Base-by-base conservation (phyloP, 2,888 invertebrate genomes). In the Atethmia centrago region DNA sequence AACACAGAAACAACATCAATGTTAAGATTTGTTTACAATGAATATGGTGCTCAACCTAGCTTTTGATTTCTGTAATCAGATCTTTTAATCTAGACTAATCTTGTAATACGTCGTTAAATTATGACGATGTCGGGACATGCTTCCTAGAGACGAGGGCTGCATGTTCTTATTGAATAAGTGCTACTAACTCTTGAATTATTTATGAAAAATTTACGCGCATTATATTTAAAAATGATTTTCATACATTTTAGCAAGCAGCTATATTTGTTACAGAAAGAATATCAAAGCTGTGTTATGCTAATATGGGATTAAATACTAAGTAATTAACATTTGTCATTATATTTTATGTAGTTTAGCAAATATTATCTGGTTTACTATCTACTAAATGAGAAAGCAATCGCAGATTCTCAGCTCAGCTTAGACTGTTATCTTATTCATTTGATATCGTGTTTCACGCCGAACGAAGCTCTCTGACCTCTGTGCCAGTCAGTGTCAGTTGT, bases 381-480 rank as follows among this genome's bases (percentile, higher is more conserved):
- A 72, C 3, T n/a, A 53, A 53, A 66, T 77, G 28, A 55, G 36
- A 28, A 25, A 74, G 21, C 31, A 77, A 67, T 56, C 42, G 40
- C 40, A 14, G 25, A 55, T 36, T 71, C 9, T 71, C 21, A 19
- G 36, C 28, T 47, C 36, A n/a, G n/a, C 19, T 56, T 42, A 58
- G 5, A 31, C 28, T 31, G 16, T 14, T 25, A 70, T 47, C 42
- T 71, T 55, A 72, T 28, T 71, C 9, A 47, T 40, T 56, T n/a
- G 8, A 31, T 36, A 36, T 5, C 8, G 1, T n/a, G n/a, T 19
- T 45, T 62, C 12, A 63, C 45, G 19, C 12, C 21, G 28, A 63
- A 51, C 45, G 21, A 42, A 59, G 75, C 12, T 31, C 2, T 36
- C 21, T 3, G 56, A 19, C 28, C 28, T 56, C 28, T 19, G n/a